Base-by-base conservation (phyloP, 2,113 vertebrate genomes). In the Pungitius pungitius region DNA sequence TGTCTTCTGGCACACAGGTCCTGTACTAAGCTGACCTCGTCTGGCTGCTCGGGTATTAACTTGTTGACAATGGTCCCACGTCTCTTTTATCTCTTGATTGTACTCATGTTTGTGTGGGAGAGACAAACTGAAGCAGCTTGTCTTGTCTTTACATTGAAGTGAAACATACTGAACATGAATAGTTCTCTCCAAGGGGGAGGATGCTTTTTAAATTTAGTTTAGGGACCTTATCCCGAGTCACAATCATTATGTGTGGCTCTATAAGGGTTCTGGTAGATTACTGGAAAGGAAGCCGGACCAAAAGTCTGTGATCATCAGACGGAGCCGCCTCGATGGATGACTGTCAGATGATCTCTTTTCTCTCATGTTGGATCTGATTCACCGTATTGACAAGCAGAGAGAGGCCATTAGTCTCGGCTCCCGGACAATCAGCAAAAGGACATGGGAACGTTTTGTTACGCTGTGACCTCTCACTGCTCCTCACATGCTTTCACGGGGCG, bases 1-100 rank as follows among this genome's bases (percentile, higher is more conserved):
- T 62, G 15, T 45, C 67, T 59, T 82, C 67, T 85, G 80, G 55
- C 71, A 69, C 62, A 70, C 58, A 54, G 27, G 8, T 30, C 30
- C 30, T 30, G 66, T 2, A 56, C 61, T 88, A 81, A 84, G 70
- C 63, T 45, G 81, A 72, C 85, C 73, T 73, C 26, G 78, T 73
- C 63, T 86, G 81, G 49, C 76, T 79, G 75, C 30, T 11, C 27
- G 60, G 69, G 84, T 58, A 84, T 89, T 87, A 90, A 82, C 66
- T 62, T 83, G 80, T 87, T 89, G 82, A 87, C 71, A 17, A 33
- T 55, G 70, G 71, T 66, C 49, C 13, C 22, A 11, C 54, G 33
- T 18, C 49, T 64, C 6, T 20, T 49, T 67, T 54, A 71, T 77
- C 20, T 57, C 55, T 63, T 35, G 26, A 67, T 62, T 58, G 4